Conservation (phyloP, 2,888 invertebrate genomes). For the Chaitophorus viminalis region DNA sequence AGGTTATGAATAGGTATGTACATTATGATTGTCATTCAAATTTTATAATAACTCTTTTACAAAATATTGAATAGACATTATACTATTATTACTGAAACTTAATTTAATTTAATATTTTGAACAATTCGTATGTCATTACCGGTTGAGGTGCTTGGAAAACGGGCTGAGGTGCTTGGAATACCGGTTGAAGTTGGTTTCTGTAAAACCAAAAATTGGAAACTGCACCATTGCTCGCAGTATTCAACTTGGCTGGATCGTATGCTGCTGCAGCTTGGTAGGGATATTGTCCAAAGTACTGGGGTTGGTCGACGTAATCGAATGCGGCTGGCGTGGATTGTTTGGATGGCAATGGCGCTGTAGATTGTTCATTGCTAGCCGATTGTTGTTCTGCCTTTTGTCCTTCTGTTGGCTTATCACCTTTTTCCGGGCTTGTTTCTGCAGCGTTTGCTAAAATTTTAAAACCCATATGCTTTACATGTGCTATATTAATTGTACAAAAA, state of each 20-base stretch:
- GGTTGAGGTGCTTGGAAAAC: neutral
- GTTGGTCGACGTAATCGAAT: constrained; percentile 70
- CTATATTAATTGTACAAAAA: neutral
- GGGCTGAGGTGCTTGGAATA: constrained; percentile 12
- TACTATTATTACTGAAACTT: no score
- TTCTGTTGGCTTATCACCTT: constrained; percentile 47
- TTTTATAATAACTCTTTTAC: neutral
- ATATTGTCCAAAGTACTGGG: constrained; percentile 67
- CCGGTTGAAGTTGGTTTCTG: constrained; percentile 62
- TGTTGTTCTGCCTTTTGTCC: constrained; percentile 6
- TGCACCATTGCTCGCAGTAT: constrained; percentile 63
- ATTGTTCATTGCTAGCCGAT: constrained; percentile 1
- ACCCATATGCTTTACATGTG: neutral
- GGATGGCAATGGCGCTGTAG: neutral
- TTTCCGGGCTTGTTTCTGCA: neutral
- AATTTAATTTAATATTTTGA: no score
- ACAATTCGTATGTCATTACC: neutral
- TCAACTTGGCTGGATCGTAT: constrained; percentile 62
- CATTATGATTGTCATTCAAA: neutral
- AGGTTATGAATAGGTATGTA: neutral
- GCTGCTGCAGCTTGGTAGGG: constrained; percentile 59
- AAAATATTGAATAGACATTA: neutral
- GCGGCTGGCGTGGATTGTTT: constrained; percentile 62
- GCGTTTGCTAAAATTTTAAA: neutral
- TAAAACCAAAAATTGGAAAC: constrained; percentile 64